These are phyloP conservation scores for Pelmatolapia mariae DNA, from an alignment of 2,113 vertebrate species.

Conservation along the genomic window DNA sequence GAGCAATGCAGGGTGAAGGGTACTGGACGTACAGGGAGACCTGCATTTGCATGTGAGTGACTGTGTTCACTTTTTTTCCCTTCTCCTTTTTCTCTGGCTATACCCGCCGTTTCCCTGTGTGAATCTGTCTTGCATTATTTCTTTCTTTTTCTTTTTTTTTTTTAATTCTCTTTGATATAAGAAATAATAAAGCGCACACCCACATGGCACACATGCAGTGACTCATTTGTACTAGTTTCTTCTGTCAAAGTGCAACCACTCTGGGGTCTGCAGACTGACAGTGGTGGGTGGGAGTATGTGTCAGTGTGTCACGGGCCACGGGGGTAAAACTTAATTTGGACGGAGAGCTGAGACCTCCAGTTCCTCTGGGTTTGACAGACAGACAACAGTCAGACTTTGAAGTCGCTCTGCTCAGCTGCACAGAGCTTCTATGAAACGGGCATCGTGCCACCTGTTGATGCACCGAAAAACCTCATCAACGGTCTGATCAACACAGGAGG, in stretches of 20 bases:
- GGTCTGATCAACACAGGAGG: not conserved
- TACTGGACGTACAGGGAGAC: not conserved
- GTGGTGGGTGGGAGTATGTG: not conserved
- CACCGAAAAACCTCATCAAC: conserved; percentile 26
- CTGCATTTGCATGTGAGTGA: not conserved
- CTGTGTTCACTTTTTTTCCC: not conserved
- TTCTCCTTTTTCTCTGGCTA: not conserved
- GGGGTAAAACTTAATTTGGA: conserved; percentile 29
- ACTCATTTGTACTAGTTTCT: not conserved
- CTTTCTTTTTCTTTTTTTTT: not conserved
- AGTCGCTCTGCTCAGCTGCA: not conserved
- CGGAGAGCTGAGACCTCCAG: not conserved
- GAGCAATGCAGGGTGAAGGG: conserved; percentile 27
- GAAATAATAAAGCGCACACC: not conserved
- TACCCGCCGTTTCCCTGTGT: not conserved
- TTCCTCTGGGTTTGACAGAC: conserved; percentile 22
- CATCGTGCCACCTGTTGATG: conserved; percentile 35
- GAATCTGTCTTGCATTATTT: not conserved
- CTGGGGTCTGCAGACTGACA: not conserved
- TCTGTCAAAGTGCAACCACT: conserved; percentile 2
- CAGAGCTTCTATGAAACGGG: not conserved
- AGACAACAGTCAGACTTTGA: conserved; percentile 20
- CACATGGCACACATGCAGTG: not conserved
- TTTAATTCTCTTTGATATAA: not conserved
- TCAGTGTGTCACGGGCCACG: not conserved